A percentile compares a stretch with the other conserved stretches of the same genome.
These are phyloP conservation scores for Procapra przewalskii DNA, from an alignment of 2,113 vertebrate genomes.

Conservation along the genomic window DNA sequence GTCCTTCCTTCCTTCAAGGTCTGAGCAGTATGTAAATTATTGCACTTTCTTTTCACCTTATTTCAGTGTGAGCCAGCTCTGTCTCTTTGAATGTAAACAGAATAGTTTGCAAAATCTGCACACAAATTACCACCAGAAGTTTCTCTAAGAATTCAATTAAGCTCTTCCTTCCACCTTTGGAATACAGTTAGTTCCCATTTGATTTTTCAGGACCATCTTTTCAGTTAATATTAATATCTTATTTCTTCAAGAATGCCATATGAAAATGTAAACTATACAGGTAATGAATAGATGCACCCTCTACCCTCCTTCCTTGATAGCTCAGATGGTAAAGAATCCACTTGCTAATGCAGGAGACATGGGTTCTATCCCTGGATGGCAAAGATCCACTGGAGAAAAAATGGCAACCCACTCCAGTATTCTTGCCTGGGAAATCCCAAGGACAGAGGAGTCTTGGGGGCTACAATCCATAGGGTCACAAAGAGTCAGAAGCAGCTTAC, in stretches of 20 bases:
- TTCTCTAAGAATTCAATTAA: not conserved
- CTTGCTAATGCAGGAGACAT: not conserved
- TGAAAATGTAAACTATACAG: not conserved
- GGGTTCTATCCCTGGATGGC: not conserved
- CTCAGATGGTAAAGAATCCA: not conserved
- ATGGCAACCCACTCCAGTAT: not conserved
- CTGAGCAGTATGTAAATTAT: rapidly evolving
- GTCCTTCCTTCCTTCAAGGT: not conserved
- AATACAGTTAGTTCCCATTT: not conserved
- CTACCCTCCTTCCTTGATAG: not conserved
- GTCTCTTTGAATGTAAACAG: not conserved
- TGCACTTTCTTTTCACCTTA: not conserved
- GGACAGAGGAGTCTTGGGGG: not conserved
- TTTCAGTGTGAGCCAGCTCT: no score
- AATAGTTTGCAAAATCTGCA: not conserved
- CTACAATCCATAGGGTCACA: not conserved
- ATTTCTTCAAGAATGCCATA: not conserved
- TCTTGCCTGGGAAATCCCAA: not conserved
- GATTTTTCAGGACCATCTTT: not conserved
- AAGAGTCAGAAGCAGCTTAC: not conserved
- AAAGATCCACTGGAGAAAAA: not conserved
- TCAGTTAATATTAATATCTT: not conserved
- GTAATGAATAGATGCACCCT: not conserved
- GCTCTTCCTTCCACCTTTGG: no score
- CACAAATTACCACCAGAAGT: not conserved